A percentile compares a stretch with the other conserved stretches of the same genome.
Evolutionary conservation across 2,888 invertebrate species (phyloP).

Genomic region (Callyntrura sp.): DNA sequence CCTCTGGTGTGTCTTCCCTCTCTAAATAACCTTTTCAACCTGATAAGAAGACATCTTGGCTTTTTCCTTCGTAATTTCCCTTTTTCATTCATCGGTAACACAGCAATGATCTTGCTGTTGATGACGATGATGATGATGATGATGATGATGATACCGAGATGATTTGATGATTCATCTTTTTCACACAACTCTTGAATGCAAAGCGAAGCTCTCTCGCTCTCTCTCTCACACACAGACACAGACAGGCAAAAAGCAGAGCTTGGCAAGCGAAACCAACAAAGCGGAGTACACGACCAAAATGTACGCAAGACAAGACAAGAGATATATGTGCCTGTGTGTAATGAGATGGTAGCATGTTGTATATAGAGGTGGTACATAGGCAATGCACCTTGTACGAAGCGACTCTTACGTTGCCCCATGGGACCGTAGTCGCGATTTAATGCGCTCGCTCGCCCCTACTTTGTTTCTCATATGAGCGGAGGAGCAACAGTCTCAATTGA

Average conservation of each 20-base stretch:
- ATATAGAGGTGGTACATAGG: not conserved
- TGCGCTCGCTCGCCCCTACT: slow-evolving; percentile 2
- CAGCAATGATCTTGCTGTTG: too few species aligned
- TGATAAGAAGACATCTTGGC: slow-evolving; percentile 30
- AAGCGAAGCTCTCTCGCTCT: too few species aligned
- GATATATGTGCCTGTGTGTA: not conserved
- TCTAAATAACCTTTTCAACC: not conserved
- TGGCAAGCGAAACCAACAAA: slow-evolving; percentile 12
- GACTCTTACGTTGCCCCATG: slow-evolving; percentile 71
- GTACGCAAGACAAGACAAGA: too few species aligned
- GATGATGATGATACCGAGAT: not conserved
- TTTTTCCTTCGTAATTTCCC: not conserved
- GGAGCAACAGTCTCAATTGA: not conserved
- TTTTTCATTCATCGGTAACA: not conserved
- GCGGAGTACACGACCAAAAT: not conserved
- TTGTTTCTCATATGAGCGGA: slow-evolving; percentile 40
- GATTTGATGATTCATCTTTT: slow-evolving; percentile 36
- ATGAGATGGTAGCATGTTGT: not conserved
- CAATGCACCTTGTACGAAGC: slow-evolving; percentile 49
- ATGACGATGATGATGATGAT: too few species aligned
- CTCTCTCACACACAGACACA: too few species aligned
- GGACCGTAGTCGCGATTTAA: too few species aligned
- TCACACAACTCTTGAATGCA: not conserved
- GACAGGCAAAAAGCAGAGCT: slow-evolving; percentile 21
- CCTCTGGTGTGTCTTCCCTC: not conserved